A percentile compares a stretch with the other conserved stretches of the same genome.
These are phyloP conservation scores for Vombatus ursinus DNA, from an alignment of 2,113 vertebrate species.

Conservation along the genomic window DNA sequence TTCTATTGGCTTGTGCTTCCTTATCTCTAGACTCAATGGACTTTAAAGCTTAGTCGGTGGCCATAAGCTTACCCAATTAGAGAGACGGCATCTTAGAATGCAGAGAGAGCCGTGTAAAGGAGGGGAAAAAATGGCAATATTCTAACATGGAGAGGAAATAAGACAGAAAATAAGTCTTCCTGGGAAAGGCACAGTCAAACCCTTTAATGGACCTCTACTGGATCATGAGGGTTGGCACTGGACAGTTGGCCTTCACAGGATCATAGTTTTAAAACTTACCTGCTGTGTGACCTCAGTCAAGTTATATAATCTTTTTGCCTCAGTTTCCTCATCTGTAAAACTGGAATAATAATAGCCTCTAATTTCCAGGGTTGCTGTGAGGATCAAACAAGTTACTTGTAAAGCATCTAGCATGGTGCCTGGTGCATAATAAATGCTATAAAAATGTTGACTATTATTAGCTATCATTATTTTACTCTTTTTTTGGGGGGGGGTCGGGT, in stretches of 20 bases:
- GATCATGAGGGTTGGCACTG: no score
- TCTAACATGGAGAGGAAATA: background rate
- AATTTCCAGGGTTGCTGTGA: background rate
- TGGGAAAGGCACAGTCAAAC: background rate
- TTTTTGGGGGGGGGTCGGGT: no score
- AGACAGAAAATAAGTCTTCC: background rate
- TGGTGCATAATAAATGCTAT: background rate
- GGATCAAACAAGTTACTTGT: background rate
- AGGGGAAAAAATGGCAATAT: no score
- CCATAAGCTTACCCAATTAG: background rate
- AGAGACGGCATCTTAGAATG: background rate
- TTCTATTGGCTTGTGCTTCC: background rate
- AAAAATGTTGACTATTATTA: background rate
- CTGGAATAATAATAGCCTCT: background rate
- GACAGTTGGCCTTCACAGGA: background rate
- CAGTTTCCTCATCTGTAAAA: background rate
- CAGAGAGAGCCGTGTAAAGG: background rate
- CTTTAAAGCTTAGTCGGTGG: background rate
- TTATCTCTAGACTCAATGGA: background rate
- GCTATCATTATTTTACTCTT: no score
- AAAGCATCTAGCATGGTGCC: background rate
- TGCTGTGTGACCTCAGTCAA: no score
- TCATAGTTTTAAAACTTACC: background rate
- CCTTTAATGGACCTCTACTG: background rate
- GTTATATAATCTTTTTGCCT: background rate